phyloP scores from a whole-genome alignment of 2,113 vertebrate species.

The Alexandromys fortis region DNA sequence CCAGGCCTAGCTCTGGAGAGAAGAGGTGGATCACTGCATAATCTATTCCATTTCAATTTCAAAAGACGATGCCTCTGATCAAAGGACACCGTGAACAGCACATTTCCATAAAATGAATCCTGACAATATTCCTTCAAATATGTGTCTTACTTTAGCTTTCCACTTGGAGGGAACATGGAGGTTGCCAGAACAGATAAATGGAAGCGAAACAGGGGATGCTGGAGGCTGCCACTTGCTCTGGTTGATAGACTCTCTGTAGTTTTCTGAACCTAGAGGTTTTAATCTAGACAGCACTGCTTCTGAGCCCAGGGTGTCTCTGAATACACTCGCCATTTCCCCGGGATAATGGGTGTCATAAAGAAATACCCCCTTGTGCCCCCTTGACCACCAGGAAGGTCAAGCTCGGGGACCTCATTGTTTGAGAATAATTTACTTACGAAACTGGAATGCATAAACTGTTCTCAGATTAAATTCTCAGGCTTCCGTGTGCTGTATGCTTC shows the following conservation, averaged over 20 bases:
- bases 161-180: conserved; percentile 77
- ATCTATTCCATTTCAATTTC: conserved; percentile 76
- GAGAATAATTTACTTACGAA: not conserved
- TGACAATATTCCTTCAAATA: conserved; percentile 79
- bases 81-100: conserved; percentile 58
- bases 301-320: not conserved
- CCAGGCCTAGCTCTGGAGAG: conserved; percentile 17
- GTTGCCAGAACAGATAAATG: conserved; percentile 72
- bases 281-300: not conserved
- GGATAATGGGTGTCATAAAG: not conserved
- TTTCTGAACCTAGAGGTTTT: not conserved
- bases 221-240: not conserved
- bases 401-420: not conserved
- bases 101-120: conserved; percentile 80
- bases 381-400: not conserved
- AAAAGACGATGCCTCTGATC: conserved; percentile 62
- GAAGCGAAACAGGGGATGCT: conserved; percentile 17
- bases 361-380: not conserved
- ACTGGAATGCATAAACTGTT: not conserved
- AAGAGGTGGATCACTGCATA: conserved; percentile 39
- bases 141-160: conserved; percentile 78
- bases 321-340: not conserved
- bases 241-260: not conserved
- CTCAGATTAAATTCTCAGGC: too few relatives aligned
- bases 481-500: fast-evolving